These are phyloP conservation scores for Lonchura striata DNA, from an alignment of 2,113 vertebrate genomes.

Conservation along the genomic window DNA sequence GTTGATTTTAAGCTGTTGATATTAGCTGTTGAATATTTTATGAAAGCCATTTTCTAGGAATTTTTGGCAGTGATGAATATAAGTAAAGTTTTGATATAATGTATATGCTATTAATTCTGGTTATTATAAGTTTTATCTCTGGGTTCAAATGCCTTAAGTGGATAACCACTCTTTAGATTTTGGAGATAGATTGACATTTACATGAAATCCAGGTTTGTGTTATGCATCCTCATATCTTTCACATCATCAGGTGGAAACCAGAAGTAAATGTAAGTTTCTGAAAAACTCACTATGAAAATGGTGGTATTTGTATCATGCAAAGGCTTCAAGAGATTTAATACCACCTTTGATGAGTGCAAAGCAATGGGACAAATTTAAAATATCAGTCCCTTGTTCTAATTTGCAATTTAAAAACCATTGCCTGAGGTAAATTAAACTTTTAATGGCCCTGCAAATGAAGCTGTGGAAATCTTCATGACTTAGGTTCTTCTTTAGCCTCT, in stretches of 20 bases:
- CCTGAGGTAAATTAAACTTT: neutral
- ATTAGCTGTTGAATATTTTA: neutral
- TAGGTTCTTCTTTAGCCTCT: neutral
- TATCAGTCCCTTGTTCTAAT: neutral
- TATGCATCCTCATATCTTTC: neutral
- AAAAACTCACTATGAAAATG: neutral
- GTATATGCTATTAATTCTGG: neutral
- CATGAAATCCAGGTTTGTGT: neutral
- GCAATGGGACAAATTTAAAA: neutral
- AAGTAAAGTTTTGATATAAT: neutral
- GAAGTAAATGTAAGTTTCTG: neutral
- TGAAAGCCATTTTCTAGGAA: neutral
- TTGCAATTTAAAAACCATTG: neutral
- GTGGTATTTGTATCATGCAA: neutral
- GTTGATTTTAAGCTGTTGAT: neutral
- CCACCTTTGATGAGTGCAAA: neutral
- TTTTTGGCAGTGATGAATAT: neutral
- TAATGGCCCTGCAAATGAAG: neutral
- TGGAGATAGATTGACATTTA: neutral
- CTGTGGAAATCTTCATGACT: neutral
- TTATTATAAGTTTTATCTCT: neutral
- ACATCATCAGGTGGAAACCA: neutral
- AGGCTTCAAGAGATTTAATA: neutral
- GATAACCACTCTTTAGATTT: neutral
- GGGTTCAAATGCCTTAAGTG: neutral